Conservation (phyloP, 2,888 invertebrate species). For the Tetragonisca angustula region DNA sequence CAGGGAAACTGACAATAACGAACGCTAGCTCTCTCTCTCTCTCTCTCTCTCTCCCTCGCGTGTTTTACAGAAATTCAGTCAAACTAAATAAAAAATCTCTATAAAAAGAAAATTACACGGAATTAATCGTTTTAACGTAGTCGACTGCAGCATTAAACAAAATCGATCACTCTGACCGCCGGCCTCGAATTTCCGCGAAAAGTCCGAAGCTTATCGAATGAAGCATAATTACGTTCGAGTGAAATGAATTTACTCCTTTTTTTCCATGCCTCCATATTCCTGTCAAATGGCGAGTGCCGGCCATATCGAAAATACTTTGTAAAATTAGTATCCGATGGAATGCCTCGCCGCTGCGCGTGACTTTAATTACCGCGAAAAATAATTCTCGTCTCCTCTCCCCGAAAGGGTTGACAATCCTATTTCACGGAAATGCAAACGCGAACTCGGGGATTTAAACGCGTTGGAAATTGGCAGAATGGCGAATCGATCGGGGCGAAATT, state of each 20-base stretch:
- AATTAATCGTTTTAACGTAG: too few species aligned
- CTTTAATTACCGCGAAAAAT: not conserved
- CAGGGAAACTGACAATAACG: too few species aligned
- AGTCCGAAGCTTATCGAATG: not conserved
- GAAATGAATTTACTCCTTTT: not conserved
- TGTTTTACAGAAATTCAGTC: too few species aligned
- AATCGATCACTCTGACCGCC: not conserved
- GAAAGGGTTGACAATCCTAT: not conserved
- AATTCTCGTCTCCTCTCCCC: not conserved
- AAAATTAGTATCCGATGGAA: not conserved
- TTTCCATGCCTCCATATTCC: not conserved
- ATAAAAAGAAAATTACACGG: too few species aligned
- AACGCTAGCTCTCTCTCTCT: too few species aligned
- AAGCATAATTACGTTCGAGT: not conserved
- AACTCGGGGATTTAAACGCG: not conserved
- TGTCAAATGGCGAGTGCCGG: not conserved
- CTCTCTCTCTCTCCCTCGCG: too few species aligned
- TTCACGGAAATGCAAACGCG: not conserved
- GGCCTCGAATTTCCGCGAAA: not conserved
- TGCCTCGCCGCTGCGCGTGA: not conserved
- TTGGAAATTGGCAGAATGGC: not conserved
- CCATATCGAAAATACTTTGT: not conserved
- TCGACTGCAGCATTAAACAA: too few species aligned
- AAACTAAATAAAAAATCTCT: too few species aligned
- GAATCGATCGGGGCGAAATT: conserved; percentile 15